Percentiles rank a stretch among this genome's conserved stretches.
These are phyloP conservation scores for Glyptemys insculpta DNA, from an alignment of 2,797 vertebrate genomes.

Conservation along the genomic window DNA sequence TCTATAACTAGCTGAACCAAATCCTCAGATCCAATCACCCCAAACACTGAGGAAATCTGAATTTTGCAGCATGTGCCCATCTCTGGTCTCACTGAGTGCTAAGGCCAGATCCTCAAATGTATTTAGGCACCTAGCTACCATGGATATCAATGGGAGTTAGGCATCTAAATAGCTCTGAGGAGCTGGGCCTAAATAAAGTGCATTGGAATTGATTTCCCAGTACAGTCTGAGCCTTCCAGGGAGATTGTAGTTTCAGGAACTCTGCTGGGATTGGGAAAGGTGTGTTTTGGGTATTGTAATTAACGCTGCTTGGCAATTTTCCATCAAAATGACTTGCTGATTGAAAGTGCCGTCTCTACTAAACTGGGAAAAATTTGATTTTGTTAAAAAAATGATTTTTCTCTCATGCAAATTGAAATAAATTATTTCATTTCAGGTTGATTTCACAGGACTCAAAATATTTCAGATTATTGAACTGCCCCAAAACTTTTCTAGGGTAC, in stretches of 20 bases:
- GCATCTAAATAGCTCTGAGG: background rate
- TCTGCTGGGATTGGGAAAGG: rapidly evolving
- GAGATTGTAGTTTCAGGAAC: background rate
- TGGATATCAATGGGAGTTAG: background rate
- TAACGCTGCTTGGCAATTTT: background rate
- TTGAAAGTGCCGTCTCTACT: background rate
- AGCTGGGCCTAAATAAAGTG: background rate
- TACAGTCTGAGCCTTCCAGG: background rate
- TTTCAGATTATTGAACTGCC: background rate
- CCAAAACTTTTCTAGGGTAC: background rate
- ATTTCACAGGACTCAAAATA: background rate
- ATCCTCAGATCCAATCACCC: background rate
- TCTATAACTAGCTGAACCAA: background rate
- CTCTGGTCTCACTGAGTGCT: background rate
- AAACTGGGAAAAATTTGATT: background rate
- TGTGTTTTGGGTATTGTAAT: background rate
- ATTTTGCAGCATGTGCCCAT: background rate
- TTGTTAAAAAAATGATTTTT: background rate
- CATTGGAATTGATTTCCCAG: background rate
- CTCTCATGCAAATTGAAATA: background rate
- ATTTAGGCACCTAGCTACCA: background rate
- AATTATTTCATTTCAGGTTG: background rate
- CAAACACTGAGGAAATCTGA: background rate
- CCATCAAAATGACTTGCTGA: background rate
- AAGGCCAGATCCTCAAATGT: background rate